Evolutionary conservation across 2,113 vertebrate genomes (phyloP), one percentile per base, ranked within the genome.

Genomic region (Stigmatopora nigra): DNA sequence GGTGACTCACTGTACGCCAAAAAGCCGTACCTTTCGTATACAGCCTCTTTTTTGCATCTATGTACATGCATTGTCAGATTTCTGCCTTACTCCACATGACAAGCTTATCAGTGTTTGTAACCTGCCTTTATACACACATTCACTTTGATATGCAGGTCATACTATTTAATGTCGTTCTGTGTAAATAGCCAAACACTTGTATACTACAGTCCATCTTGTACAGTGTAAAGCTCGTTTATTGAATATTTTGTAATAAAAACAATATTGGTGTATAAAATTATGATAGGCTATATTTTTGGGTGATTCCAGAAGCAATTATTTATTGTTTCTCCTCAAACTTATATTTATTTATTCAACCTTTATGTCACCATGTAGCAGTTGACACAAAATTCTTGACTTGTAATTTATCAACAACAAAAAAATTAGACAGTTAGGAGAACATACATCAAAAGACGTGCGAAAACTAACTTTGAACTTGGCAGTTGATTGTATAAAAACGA

Each of bases 11-110:
- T 31, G 53, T 55, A 61, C 38, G 12, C 38, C 59, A 15, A 20
- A 20, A 13, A 20, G 59, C 12, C 7, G 59, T 45, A 61, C 44
- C 19, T 61, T 61, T 8, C 36, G 16, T 20, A 38, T 72, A 66
- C 72, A 80, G 76, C 61, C 75, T 75, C 63, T 69, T 67, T 67
- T 78, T 69, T 77, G 76, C 74, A 77, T 46, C 4, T 64, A 46
- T 76, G 69, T 82, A 82, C 55, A 80, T 90, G 88, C 86, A 89
- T 89, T 89, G 90, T 91, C 79, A 80, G 81, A 88, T 91, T 91
- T 76, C 92, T 94, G 95, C 95, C 95, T 97, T 97, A 92, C 91
- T 95, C 91, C 91, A 91, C 91, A 91, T 91, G 53, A 15, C 53
- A 90, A 88, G 89, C 89, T 92, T 93, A 93, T 22, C 88, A 91